These are phyloP conservation scores for Pandemis corylana DNA, from an alignment of 2,888 invertebrate species.

Conservation along the genomic window DNA sequence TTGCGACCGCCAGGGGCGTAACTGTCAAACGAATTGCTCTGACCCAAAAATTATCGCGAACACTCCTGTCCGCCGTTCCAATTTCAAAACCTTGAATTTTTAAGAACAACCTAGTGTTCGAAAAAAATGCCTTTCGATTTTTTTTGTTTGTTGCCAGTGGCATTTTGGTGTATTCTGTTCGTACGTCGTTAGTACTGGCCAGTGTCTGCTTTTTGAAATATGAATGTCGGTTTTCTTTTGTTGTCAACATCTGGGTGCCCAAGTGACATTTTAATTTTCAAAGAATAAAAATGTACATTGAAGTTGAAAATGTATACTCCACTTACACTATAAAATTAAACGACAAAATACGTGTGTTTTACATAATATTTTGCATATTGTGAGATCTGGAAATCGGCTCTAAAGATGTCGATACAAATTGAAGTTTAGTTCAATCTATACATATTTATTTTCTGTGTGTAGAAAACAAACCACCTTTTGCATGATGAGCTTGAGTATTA, in stretches of 20 bases:
- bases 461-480: too few species aligned
- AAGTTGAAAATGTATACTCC: background rate
- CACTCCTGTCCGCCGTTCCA: conserved; percentile 18
- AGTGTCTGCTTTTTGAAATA: conserved; percentile 6
- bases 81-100: conserved; percentile 11
- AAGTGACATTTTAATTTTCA: background rate
- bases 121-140: background rate
- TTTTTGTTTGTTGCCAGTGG: background rate
- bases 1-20: conserved; percentile 23
- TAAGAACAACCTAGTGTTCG: background rate
- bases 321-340: too few species aligned
- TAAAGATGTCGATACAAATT: too few species aligned
- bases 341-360: too few species aligned
- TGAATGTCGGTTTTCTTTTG: background rate
- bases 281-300: background rate
- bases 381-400: too few species aligned
- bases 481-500: too few species aligned
- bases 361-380: too few species aligned
- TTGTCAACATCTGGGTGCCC: background rate
- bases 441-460: too few species aligned
- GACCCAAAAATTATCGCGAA: conserved; percentile 31
- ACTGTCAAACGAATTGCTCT: conserved; percentile 36
- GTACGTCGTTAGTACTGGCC: conserved; percentile 3
- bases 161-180: background rate
- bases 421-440: too few species aligned